Evolutionary conservation across 2,888 invertebrate species (phyloP).

Genomic region (Epirrita christyi): DNA sequence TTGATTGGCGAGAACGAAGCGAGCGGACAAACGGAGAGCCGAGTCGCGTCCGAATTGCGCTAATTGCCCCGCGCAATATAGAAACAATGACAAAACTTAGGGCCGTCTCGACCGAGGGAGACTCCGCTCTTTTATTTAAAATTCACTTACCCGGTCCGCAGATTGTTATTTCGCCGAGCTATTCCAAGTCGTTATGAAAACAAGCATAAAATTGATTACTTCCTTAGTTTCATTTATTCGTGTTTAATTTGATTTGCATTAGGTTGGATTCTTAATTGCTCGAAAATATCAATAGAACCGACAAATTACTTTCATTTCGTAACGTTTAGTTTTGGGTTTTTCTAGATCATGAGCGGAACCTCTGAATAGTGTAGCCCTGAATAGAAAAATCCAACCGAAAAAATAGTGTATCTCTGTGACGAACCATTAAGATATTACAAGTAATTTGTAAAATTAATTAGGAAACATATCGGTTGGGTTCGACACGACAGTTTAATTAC

Average conservation of each 20-base stretch:
- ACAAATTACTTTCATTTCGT: too few relatives aligned
- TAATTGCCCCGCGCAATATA: constrained; percentile 82
- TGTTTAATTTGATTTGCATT: constrained; percentile 22
- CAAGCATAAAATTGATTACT: constrained; percentile 71
- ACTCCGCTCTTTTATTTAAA: constrained; percentile 80
- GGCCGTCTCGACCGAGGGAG: constrained; percentile 59
- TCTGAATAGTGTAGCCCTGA: too few relatives aligned
- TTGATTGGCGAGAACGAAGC: constrained; percentile 70
- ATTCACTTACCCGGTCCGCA: constrained; percentile 77
- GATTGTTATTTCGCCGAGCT: constrained; percentile 76
- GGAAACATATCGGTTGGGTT: constrained; percentile 34
- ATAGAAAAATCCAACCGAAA: too few relatives aligned
- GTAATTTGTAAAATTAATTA: constrained; percentile 27
- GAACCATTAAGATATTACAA: constrained; percentile 19
- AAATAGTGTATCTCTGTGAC: not conserved
- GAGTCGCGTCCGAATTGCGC: constrained; percentile 69
- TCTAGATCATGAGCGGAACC: too few relatives aligned
- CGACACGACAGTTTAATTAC: constrained; percentile 64
- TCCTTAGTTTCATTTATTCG: constrained; percentile 49
- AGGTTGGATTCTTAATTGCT: constrained; percentile 9
- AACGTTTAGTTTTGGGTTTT: too few relatives aligned
- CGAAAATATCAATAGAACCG: not conserved
- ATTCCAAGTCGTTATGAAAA: constrained; percentile 67
- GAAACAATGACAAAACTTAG: constrained; percentile 83
- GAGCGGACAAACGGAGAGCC: constrained; percentile 55